Conservation (phyloP, 2,797 vertebrate species). For the Cossypha heuglini region DNA sequence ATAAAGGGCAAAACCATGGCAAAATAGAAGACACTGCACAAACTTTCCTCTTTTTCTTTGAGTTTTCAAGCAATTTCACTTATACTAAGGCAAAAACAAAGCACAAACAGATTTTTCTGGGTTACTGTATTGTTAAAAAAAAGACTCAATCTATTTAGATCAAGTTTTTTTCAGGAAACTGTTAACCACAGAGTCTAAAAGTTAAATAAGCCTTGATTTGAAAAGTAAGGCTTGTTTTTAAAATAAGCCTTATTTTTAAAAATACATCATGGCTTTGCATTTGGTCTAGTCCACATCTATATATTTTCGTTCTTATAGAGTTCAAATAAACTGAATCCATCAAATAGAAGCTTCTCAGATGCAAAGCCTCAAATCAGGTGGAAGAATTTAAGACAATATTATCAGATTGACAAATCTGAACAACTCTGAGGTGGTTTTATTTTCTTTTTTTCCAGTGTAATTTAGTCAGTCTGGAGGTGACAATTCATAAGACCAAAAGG, state of each 20-base stretch:
- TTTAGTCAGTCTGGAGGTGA: background rate
- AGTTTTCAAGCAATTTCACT: background rate
- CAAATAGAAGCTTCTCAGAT: background rate
- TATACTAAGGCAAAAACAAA: background rate
- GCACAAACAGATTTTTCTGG: background rate
- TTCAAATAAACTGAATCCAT: background rate
- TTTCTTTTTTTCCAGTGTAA: background rate
- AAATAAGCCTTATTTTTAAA: background rate
- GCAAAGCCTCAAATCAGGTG: background rate
- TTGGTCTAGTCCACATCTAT: background rate
- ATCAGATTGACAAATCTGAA: background rate
- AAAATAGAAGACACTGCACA: background rate
- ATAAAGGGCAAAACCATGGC: background rate
- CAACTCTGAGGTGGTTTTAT: background rate
- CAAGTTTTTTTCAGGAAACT: background rate
- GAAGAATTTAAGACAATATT: background rate
- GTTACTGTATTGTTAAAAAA: background rate
- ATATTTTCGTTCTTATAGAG: accelerated
- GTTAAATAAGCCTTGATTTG: background rate
- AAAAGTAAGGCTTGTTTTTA: background rate
- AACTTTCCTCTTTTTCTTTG: background rate
- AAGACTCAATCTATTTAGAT: background rate
- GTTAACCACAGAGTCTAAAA: background rate
- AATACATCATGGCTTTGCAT: background rate
- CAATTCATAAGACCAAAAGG: conserved; percentile 1